These are phyloP conservation scores for Mimachlamys varia DNA, from an alignment of 2,888 invertebrate genomes.

Conservation along the genomic window DNA sequence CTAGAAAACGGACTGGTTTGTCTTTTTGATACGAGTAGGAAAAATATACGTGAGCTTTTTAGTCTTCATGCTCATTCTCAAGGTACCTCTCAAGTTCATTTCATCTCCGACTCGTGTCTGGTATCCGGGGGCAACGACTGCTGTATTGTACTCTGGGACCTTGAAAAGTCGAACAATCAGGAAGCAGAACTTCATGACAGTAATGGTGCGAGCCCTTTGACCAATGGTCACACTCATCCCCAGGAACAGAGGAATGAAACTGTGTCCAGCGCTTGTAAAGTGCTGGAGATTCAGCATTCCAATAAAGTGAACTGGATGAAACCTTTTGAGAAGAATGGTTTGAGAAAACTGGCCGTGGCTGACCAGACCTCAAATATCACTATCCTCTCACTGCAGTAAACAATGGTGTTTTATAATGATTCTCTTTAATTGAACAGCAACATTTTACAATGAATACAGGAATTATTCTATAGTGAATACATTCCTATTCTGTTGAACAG, in stretches of 20 bases:
- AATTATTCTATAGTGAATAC: background rate
- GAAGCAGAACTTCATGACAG: conserved; percentile 43
- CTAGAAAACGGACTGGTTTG: conserved; percentile 77
- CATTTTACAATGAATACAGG: background rate
- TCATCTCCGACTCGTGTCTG: conserved; percentile 67
- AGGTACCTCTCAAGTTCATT: conserved; percentile 79
- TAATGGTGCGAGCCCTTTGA: conserved; percentile 42
- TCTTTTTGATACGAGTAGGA: conserved; percentile 72
- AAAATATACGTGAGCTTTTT: conserved; percentile 68
- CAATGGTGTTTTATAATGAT: background rate
- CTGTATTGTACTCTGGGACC: conserved; percentile 72
- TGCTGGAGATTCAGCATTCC: conserved; percentile 65
- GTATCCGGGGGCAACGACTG: conserved; percentile 78
- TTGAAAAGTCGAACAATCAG: conserved; percentile 63
- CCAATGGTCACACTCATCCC: conserved; percentile 60
- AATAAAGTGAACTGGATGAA: conserved; percentile 79
- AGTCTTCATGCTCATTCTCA: conserved; percentile 76
- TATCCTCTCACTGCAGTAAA: conserved; percentile 54
- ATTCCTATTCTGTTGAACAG: background rate
- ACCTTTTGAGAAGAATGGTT: conserved; percentile 60
- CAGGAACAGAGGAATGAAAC: conserved; percentile 63
- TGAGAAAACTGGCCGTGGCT: conserved; percentile 70
- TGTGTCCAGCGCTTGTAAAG: conserved; percentile 65
- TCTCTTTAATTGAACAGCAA: background rate
- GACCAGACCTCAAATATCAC: conserved; percentile 74